Percentiles rank a stretch among this genome's conserved stretches.
phyloP scores from a whole-genome alignment of 2,888 invertebrate genomes.

The Tineola bisselliella region DNA sequence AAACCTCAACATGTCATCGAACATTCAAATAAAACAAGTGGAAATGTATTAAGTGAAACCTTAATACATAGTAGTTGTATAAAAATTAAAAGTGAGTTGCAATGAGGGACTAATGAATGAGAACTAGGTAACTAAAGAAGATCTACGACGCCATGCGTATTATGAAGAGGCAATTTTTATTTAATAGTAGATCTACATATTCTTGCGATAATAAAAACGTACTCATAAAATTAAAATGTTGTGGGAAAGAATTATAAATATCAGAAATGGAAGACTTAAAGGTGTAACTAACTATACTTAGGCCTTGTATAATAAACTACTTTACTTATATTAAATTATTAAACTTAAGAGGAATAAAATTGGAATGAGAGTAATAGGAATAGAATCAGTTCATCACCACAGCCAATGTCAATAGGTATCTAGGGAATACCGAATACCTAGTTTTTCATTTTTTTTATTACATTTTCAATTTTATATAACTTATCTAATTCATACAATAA shows the following conservation, averaged over 20 bases:
- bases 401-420: slow-evolving; percentile 35
- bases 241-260: slow-evolving; percentile 21
- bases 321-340: slow-evolving; percentile 2
- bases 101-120: background rate
- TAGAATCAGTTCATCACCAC: slow-evolving; percentile 63
- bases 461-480: background rate
- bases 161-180: background rate
- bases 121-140: background rate
- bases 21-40: slow-evolving; percentile 45
- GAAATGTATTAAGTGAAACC: background rate
- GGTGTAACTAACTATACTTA: slow-evolving; percentile 20
- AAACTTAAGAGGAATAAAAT: slow-evolving; percentile 5
- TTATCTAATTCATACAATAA: background rate
- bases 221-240: background rate
- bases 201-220: too few species aligned
- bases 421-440: background rate
- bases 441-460: background rate
- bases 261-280: slow-evolving; percentile 63
- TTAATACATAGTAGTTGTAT: background rate
- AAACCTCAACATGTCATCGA: slow-evolving; percentile 57
- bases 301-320: slow-evolving; percentile 31
- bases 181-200: background rate
- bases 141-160: background rate
- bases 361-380: slow-evolving; percentile 31
- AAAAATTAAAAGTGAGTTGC: background rate